Base-by-base conservation (phyloP, 2,888 invertebrate species). In the Subacronicta megacephala region DNA sequence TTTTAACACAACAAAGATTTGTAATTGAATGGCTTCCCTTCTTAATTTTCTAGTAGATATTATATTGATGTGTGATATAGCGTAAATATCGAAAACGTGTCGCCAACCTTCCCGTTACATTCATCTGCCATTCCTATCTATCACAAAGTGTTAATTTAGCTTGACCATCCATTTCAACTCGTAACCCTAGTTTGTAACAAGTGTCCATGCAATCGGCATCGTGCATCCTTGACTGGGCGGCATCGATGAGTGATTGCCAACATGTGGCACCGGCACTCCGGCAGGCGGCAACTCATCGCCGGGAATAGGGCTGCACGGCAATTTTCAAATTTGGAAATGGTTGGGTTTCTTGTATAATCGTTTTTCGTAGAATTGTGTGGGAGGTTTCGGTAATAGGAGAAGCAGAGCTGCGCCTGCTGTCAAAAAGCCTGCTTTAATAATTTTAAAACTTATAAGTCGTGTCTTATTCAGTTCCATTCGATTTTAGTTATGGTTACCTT, bases 191-290 rank as follows among this genome's bases (percentile, higher is more conserved):
- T 60, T 47, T 52, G 83, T 76, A 79, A 71, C 87, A 87, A 89
- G 87, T 89, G 89, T 91, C 90, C 88, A 84, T 78, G 80, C 83
- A 82, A 83, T 87, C 83, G 82, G 87, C 88, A 90, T 91, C 92
- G 89, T 90, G 87, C 89, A 90, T 92, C 93, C 90, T 92, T 89
- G 90, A 90, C 87, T 87, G 90, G 78, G 83, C 84, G 73, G 78
- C 89, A 91, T 93, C 92, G 92, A 93, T 94, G 93, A 94, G 80
- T 90, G 94, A 94, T 94, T 82, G 92, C 82, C 52, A 78, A 81
- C 93, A 92, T 88, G 87, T 92, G 94, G 84, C 77, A 85, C 82
- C 83, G 88, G 87, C 90, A 88, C 82, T 78, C 26, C 85, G 84
- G 58, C 57, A 65, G 23, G 23, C 13, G 63, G 82, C 88, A 84